Percentiles rank a stretch among this genome's conserved stretches.
phyloP scores from a whole-genome alignment of 2,888 invertebrate genomes.

The Hedya salicella region DNA sequence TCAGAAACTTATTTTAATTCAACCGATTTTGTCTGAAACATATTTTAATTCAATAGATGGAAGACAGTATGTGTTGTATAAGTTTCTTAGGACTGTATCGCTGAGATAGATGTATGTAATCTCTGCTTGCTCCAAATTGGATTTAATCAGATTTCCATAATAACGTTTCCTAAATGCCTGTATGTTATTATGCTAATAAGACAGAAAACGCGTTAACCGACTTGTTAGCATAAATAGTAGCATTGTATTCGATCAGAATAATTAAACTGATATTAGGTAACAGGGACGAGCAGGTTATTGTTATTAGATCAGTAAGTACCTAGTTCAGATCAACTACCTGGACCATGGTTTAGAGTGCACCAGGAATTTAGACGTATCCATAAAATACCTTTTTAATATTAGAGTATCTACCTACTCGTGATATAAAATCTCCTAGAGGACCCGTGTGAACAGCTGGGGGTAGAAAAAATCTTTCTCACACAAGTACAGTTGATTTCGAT shows the following conservation, averaged over 20 bases:
- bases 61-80: not conserved
- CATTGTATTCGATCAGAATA: not conserved
- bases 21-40: no score
- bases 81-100: not conserved
- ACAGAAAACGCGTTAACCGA: slow-evolving; percentile 12
- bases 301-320: not conserved
- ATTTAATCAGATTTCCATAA: slow-evolving; percentile 31
- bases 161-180: slow-evolving; percentile 25
- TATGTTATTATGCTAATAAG: slow-evolving; percentile 29
- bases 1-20: no score
- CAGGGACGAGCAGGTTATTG: not conserved
- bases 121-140: slow-evolving; percentile 17
- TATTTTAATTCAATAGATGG: no score
- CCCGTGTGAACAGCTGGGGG: no score
- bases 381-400: no score
- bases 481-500: no score
- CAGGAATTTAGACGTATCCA: no score
- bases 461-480: no score
- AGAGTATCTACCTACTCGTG: no score
- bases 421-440: no score
- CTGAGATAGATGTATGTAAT: not conserved
- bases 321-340: no score
- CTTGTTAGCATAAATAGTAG: not conserved
- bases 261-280: not conserved
- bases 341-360: no score